A percentile compares a stretch with the other conserved stretches of the same genome.
Conservation (phyloP, 2,113 vertebrate genomes). For the Trichomycterus rosablanca region DNA sequence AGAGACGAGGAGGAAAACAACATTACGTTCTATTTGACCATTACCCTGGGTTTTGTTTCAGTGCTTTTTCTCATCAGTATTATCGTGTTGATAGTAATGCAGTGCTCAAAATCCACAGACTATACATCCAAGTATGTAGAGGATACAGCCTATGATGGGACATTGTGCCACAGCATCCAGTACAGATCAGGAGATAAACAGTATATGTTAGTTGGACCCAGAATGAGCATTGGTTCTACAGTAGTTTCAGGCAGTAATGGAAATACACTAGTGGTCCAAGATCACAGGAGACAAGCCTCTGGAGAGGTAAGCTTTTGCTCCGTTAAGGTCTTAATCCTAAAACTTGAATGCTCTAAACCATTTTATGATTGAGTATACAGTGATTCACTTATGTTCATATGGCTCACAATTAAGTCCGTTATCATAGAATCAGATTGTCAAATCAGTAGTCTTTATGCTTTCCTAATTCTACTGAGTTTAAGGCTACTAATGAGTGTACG, state of each 20-base stretch:
- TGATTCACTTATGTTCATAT: too few relatives aligned
- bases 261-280: conserved; percentile 44
- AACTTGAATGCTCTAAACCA: too few relatives aligned
- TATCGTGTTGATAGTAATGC: conserved; percentile 40
- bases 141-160: conserved; percentile 40
- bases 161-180: conserved; percentile 46
- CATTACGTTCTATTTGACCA: conserved; percentile 43
- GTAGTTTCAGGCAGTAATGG: conserved; percentile 33
- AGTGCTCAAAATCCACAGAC: conserved; percentile 41
- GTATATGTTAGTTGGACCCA: conserved; percentile 46
- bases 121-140: conserved; percentile 38
- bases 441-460: too few relatives aligned
- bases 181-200: conserved; percentile 49
- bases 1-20: conserved; percentile 29
- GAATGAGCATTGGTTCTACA: conserved; percentile 43
- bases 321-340: too few relatives aligned
- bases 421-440: too few relatives aligned
- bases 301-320: conserved; percentile 37
- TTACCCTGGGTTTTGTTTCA: conserved; percentile 43
- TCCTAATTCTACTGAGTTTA: too few relatives aligned
- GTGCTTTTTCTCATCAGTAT: conserved; percentile 41
- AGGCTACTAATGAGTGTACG: too few relatives aligned
- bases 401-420: too few relatives aligned
- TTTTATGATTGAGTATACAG: too few relatives aligned
- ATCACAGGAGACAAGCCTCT: conserved; percentile 28